Base-by-base conservation (phyloP, 2,113 vertebrate genomes). In the Tringa solitaria region DNA sequence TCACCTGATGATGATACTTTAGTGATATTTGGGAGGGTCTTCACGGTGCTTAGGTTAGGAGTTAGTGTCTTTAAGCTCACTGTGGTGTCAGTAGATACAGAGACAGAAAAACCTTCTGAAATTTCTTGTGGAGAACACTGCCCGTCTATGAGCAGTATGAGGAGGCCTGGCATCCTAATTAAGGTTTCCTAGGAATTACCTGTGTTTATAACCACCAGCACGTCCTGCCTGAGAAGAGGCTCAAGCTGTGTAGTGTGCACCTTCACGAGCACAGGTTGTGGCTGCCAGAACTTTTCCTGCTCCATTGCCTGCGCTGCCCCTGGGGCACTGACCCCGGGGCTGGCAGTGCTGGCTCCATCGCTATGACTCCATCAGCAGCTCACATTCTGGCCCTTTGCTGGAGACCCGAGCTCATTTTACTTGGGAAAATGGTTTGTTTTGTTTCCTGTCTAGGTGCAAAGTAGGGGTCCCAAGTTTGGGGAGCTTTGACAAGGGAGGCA, bases 371-470 rank as follows among this genome's bases (percentile, higher is more conserved):
- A 0, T 56, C 92, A 93, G 70, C 85, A 88, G 1, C 63, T 93
- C 35, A 1, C 14, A 2, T 39, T 69, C 65, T 48, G 60, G 41
- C 43, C 56, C 28, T 88, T 94, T 83, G 79, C 85, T 93, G 83
- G 57, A 84, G 54, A 73, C 45, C 54, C 11, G 30, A 89, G 85
- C 43, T 90, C 59, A 6, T 77, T 85, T 86, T 67, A n/a, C 72
- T 14, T 50, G 50, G 51, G 50, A 33, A 89, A 92, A 87, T 70
- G 59, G 46, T 84, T 93, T 83, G 67, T 41, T 95, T 97, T 65
- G 30, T 88, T 93, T 92, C 85, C 45, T 61, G 79, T 86, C 85
- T 83, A 73, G 72, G 32, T 84, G 33, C 5, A 30, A 80, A 70
- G 59, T 3, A 70, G 15, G 50, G 28, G 4, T 92, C 41, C 72